phyloP scores from a whole-genome alignment of 2,888 invertebrate species.

The Iphiclides podalirius region DNA sequence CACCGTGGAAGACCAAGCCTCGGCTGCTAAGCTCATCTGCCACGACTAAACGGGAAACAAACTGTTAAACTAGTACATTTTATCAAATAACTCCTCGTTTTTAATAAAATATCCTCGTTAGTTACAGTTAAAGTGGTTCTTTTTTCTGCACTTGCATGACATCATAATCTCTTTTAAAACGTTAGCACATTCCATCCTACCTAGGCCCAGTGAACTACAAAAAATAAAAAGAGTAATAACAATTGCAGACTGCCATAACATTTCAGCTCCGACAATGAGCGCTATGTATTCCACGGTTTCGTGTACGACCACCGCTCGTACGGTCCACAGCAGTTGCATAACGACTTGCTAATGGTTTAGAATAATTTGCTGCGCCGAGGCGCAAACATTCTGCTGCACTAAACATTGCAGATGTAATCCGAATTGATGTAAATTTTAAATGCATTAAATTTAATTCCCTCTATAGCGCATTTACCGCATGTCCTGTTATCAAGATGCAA shows the following conservation, averaged over 20 bases:
- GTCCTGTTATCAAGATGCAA: too few species aligned
- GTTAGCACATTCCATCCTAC: conserved; percentile 3
- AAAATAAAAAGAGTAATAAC: conserved; percentile 18
- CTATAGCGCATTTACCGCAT: too few species aligned
- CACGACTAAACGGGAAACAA: too few species aligned
- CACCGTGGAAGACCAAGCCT: too few species aligned
- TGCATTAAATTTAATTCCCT: conserved; percentile 4
- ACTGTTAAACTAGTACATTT: too few species aligned
- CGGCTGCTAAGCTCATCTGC: too few species aligned
- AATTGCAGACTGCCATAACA: conserved; percentile 17
- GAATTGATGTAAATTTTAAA: background rate
- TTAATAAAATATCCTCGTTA: too few species aligned
- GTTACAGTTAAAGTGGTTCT: too few species aligned
- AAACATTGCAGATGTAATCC: conserved; percentile 15
- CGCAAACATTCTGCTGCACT: conserved; percentile 20
- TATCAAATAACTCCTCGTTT: too few species aligned
- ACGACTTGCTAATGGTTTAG: conserved; percentile 25
- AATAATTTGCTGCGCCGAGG: conserved; percentile 19
- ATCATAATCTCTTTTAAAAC: conserved; percentile 11
- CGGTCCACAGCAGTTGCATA: conserved; percentile 20
- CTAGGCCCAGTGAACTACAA: background rate
- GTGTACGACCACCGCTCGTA: conserved; percentile 15
- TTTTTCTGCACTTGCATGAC: conserved; percentile 5
- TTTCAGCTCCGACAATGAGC: conserved; percentile 20
- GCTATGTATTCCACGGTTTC: conserved; percentile 20